phyloP scores from a whole-genome alignment of 2,888 invertebrate genomes.

The Nomada hirtipes region DNA sequence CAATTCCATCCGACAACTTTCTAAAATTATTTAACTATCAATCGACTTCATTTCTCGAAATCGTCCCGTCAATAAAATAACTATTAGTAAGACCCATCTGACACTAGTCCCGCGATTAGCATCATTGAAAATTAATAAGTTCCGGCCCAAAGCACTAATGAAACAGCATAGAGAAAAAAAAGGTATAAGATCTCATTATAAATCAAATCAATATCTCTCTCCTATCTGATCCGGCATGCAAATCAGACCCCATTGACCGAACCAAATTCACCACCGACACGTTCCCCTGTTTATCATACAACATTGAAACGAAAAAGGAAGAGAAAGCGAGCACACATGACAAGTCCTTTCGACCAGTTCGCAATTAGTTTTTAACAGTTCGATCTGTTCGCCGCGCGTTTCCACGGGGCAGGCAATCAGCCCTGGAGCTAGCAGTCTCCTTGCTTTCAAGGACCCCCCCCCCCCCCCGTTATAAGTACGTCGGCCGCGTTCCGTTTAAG shows the following conservation, averaged over 20 bases:
- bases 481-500: slow-evolving; percentile 67
- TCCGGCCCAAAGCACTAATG: slow-evolving; percentile 6
- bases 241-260: slow-evolving; percentile 50
- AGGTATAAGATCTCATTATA: not conserved
- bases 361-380: slow-evolving; percentile 72
- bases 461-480: slow-evolving; percentile 61
- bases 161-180: not conserved
- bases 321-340: slow-evolving; percentile 6
- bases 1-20: not conserved
- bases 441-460: slow-evolving; percentile 64
- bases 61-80: not conserved
- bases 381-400: slow-evolving; percentile 64
- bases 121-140: slow-evolving; percentile 29
- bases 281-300: slow-evolving; percentile 16
- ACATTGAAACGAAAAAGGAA: not conserved
- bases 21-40: not conserved
- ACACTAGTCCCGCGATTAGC: slow-evolving; percentile 12
- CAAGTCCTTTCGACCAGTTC: slow-evolving; percentile 39
- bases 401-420: slow-evolving; percentile 71
- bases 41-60: not conserved
- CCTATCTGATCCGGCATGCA: slow-evolving; percentile 53
- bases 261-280: slow-evolving; percentile 38
- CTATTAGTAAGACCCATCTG: not conserved
- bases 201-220: slow-evolving; percentile 55
- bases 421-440: slow-evolving; percentile 67